Evolutionary conservation across 2,113 vertebrate species (phyloP), one percentile per base, ranked within the genome.

Genomic region (Trichomycterus rosablanca): DNA sequence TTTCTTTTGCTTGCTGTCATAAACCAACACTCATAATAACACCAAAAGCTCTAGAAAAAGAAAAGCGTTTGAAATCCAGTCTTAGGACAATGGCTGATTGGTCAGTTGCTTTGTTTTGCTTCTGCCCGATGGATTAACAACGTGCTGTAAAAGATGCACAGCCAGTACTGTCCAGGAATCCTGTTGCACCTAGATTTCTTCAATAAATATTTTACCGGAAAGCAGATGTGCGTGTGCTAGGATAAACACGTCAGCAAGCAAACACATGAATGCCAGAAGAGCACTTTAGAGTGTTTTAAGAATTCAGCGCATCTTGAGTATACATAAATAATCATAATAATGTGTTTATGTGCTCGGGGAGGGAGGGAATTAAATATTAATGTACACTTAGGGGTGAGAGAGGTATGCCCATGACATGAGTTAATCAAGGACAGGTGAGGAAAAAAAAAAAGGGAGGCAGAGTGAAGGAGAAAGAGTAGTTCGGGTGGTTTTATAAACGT

Each of bases 261-360:
- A 81, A 84, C 76, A 81, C 71, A 51, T 76, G 81, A 81, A 74
- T 75, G 77, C 72, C 77, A 24, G 60, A 72, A 74, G 67, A 80
- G 79, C 84, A 86, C 85, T 85, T 79, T 48, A 49, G 23, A 59
- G 23, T 61, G 49, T 76, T 78, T 88, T 71, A 85, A 89, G 86
- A 77, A 87, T 86, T 82, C 67, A 83, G 60, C 58, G 48, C 61
- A 57, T 71, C 77, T 77, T 70, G 68, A 80, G 83, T 84, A 86
- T 88, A 81, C 85, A 89, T 86, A 86, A 89, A 87, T 87, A 85
- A 88, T 87, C 80, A 85, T 83, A 85, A 85, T 87, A 86, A 86
- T 87, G 84, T 88, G 82, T 87, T 88, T 86, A 86, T 84, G 79
- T 78, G 78, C 75, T 40, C 76, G 80, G 77, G 80, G 80, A 78